Conservation (phyloP, 1,140 invertebrate species). For the Drosophila subpulchrella region DNA sequence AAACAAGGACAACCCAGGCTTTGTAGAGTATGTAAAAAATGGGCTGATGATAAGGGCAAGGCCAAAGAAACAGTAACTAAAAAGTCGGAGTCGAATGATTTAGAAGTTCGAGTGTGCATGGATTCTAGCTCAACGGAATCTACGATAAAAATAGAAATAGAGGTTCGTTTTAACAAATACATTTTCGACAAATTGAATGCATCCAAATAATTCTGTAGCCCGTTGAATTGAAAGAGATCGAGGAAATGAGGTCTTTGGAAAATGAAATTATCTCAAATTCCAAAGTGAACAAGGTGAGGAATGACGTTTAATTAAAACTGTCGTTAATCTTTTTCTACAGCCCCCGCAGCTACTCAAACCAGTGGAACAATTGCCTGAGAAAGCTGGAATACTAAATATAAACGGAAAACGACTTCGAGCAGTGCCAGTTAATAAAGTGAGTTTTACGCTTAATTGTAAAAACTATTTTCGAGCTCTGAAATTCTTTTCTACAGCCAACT, state of each 20-base stretch:
- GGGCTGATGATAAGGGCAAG: background rate
- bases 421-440: too few relatives aligned
- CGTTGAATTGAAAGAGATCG: background rate
- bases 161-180: background rate
- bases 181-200: background rate
- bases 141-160: background rate
- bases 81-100: background rate
- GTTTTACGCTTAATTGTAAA: too few relatives aligned
- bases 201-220: background rate
- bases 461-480: too few relatives aligned
- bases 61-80: background rate
- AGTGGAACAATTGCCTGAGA: too few relatives aligned
- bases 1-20: background rate
- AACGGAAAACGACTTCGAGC: too few relatives aligned
- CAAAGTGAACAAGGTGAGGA: background rate
- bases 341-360: too few relatives aligned
- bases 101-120: background rate
- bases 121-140: background rate
- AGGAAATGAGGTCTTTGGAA: background rate
- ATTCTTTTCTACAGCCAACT: too few relatives aligned
- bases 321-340: background rate
- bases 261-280: background rate
- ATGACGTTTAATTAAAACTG: background rate
- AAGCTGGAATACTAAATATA: too few relatives aligned
- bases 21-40: conserved; percentile 1